Evolutionary conservation across 2,113 vertebrate genomes (phyloP), one percentile per base, ranked within the genome.

Genomic region (Jacana jacana): DNA sequence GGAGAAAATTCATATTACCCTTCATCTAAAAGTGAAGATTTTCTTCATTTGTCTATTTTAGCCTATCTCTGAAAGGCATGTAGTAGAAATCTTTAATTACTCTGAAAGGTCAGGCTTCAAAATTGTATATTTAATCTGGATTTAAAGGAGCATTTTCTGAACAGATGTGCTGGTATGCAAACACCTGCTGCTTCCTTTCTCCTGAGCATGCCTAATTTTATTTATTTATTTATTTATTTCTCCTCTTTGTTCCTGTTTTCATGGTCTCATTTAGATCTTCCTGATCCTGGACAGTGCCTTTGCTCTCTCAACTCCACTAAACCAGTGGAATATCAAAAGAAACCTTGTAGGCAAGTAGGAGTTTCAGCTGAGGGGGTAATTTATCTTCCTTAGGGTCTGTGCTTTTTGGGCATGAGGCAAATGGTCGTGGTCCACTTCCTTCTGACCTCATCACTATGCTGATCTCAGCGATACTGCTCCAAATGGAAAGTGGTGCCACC

Each of bases 81-180:
- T 61, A 55, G 51, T 40, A 93, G 82, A 96, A 97, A 89, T 86
- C 91, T 96, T 97, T 96, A 97, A 97, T 97, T 97, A 96, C 77
- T 94, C 13, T 7, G 73, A 98, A 96, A 97, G 92, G 97, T 97
- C 97, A 97, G 63, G 71, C 93, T 97, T 96, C 96, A 81, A 85
- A 94, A 94, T 44, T 96, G 89, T 89, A 20, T 97, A 94, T 96
- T 96, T 97, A 97, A 96, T 97, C 71, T 88, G 91, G 93, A 94
- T 94, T 97, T 97, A 97, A 95, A 97, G 91, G 37, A 94, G 57
- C 55, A 46, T 91, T 91, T 91, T 95, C 94, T 14, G 11, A 88
- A 91, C 83, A 97, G 93, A 92, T 94, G 86, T 71, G 89, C 90
- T 73, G 33, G 37, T 87, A 86, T 93, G 92, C 82, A 95, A 96